Conservation (phyloP, 2,797 vertebrate species). For the Falco columbarius region DNA sequence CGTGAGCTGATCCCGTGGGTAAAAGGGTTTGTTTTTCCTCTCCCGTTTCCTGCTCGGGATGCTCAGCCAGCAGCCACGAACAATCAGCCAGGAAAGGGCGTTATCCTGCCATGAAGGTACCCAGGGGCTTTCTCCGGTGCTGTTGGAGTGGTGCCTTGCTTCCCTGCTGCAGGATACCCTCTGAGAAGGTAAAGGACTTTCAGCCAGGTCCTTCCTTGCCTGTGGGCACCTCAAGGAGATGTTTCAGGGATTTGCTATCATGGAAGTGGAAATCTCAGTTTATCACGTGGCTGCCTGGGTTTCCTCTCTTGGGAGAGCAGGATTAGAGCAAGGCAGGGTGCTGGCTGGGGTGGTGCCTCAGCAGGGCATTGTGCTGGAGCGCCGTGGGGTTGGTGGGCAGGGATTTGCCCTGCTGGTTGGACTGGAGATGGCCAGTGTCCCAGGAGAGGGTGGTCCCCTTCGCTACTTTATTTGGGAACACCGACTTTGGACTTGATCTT, state of each 20-base stretch:
- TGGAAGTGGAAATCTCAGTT: not conserved
- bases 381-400: no score
- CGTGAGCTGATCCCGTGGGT: not conserved
- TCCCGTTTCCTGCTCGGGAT: not conserved
- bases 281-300: accelerated
- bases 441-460: not conserved
- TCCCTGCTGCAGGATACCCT: no score
- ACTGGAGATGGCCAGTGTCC: accelerated
- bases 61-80: not conserved
- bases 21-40: not conserved
- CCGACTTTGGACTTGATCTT: not conserved
- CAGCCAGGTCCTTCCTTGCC: not conserved
- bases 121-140: accelerated
- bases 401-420: not conserved
- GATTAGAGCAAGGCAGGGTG: not conserved
- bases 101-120: not conserved
- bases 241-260: not conserved
- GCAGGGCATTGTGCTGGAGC: not conserved
- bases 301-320: not conserved
- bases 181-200: not conserved
- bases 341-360: not conserved
- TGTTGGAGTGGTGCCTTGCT: not conserved
- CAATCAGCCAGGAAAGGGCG: not conserved
- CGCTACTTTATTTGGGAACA: not conserved
- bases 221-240: accelerated